A percentile compares a stretch with the other conserved stretches of the same genome.
phyloP scores from a whole-genome alignment of 2,113 vertebrate species.

The Glaucidium brasilianum region DNA sequence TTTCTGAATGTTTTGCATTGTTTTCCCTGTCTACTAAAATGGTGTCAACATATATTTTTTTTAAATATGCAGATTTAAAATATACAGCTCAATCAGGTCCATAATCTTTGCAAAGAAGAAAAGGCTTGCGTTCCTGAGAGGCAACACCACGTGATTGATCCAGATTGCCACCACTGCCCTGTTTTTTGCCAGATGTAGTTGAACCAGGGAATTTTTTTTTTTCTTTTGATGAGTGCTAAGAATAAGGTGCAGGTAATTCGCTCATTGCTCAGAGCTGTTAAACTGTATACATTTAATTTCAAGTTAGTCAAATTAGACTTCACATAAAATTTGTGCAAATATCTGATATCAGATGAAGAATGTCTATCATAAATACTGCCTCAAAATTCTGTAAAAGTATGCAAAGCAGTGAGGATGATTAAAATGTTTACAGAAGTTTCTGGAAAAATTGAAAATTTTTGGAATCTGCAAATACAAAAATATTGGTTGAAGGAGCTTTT shows the following conservation, averaged over 20 bases:
- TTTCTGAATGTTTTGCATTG: background rate
- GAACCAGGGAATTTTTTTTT: background rate
- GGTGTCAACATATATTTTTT: background rate
- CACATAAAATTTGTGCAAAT: background rate
- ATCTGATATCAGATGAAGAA: background rate
- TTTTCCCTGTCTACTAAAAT: background rate
- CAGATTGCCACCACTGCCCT: background rate
- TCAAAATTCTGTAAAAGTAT: background rate
- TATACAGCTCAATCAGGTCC: background rate
- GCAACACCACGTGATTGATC: fast-evolving
- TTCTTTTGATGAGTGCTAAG: background rate
- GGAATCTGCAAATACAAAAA: background rate
- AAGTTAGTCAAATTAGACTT: background rate
- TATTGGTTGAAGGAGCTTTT: background rate
- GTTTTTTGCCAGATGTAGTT: background rate
- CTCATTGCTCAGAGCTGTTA: background rate
- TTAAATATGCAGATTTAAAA: background rate
- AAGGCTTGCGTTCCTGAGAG: background rate
- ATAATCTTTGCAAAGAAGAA: background rate
- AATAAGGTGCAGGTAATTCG: background rate
- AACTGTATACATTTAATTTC: background rate
- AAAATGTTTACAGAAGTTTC: background rate
- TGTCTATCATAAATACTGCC: background rate
- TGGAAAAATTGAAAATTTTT: background rate
- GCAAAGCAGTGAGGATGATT: background rate